Evolutionary conservation across 2,113 vertebrate species (phyloP).

Genomic region (Psophia crepitans): DNA sequence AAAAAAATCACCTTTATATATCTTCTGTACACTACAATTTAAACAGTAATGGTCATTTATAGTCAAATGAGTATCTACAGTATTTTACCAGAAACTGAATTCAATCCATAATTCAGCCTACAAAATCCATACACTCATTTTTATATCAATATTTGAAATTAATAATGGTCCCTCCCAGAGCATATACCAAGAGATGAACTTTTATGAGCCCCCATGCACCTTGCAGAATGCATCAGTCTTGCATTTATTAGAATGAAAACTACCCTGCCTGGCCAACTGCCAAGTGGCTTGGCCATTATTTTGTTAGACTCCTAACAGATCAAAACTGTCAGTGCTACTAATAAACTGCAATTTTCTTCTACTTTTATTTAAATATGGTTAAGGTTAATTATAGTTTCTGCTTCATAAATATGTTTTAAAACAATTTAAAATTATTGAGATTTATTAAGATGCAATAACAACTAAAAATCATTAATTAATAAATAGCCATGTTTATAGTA

Average conservation of each 20-base stretch:
- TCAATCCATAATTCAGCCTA: not conserved
- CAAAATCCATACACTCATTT: not conserved
- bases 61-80: not conserved
- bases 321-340: not conserved
- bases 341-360: not conserved
- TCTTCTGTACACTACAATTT: not conserved
- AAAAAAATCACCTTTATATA: not conserved
- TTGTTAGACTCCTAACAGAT: not conserved
- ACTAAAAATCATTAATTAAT: not conserved
- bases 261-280: not conserved
- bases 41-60: not conserved
- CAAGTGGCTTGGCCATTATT: not conserved
- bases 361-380: not conserved
- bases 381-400: not conserved
- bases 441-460: not conserved
- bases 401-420: not conserved
- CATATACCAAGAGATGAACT: not conserved
- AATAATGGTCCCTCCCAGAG: not conserved
- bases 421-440: not conserved
- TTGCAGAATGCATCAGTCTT: not conserved
- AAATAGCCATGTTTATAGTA: not conserved
- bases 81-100: not conserved
- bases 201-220: not conserved
- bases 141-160: not conserved
- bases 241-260: not conserved